Conservation (phyloP, 2,888 invertebrate genomes). For the Megamerina dolium region DNA sequence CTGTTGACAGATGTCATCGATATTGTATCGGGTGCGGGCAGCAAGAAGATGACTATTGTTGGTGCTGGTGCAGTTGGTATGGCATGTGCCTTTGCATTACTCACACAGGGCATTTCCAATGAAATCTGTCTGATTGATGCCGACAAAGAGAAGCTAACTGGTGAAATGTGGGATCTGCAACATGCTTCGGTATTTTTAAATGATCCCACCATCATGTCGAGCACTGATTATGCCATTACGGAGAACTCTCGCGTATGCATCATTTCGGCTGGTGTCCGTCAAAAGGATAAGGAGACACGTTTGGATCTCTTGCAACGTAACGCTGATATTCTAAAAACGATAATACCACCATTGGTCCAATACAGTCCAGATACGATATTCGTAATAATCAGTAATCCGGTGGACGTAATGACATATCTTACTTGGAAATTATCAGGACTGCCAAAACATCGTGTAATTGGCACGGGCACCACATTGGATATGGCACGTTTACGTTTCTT, state of each 20-base stretch:
- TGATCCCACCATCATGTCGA: slow-evolving; percentile 66
- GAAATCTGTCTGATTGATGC: slow-evolving; percentile 74
- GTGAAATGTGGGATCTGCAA: slow-evolving; percentile 81
- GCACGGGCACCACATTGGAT: slow-evolving; percentile 85
- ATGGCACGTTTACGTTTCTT: slow-evolving; percentile 79
- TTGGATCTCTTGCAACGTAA: slow-evolving; percentile 77
- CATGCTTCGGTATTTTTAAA: slow-evolving; percentile 74
- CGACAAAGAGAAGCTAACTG: slow-evolving; percentile 68
- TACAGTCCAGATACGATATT: slow-evolving; percentile 76
- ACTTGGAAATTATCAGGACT: slow-evolving; percentile 83
- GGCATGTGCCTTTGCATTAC: slow-evolving; percentile 74
- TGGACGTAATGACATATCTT: slow-evolving; percentile 82
- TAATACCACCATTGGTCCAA: slow-evolving; percentile 57
- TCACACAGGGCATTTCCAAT: slow-evolving; percentile 70
- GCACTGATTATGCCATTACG: slow-evolving; percentile 62
- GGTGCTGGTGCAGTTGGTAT: slow-evolving; percentile 83
- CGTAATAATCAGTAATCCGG: slow-evolving; percentile 79
- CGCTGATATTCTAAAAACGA: slow-evolving; percentile 71
- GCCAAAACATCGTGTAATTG: slow-evolving; percentile 74
- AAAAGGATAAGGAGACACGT: slow-evolving; percentile 71
- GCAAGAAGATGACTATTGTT: slow-evolving; percentile 78
- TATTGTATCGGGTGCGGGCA: no score
- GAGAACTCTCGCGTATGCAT: slow-evolving; percentile 74
- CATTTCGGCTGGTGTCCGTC: slow-evolving; percentile 80
- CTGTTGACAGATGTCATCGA: no score